Percentiles rank a stretch among this genome's conserved stretches.
Evolutionary conservation across 2,888 invertebrate genomes (phyloP).

Genomic region (Heliconius hortense): DNA sequence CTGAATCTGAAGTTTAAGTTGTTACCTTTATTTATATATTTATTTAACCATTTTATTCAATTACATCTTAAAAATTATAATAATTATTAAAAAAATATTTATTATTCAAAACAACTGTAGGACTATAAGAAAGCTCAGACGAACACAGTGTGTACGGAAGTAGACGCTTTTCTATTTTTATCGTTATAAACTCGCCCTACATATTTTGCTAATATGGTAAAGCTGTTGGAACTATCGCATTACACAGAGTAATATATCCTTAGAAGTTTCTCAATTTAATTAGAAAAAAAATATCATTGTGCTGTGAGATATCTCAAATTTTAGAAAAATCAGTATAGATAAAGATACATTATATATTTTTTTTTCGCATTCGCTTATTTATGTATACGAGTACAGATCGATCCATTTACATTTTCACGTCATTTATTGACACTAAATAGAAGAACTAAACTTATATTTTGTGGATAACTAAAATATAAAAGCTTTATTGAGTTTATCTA

Average conservation of each 20-base stretch:
- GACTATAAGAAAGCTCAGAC: neutral
- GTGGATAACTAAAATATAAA: too few relatives aligned
- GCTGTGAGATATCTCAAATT: neutral
- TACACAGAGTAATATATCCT: neutral
- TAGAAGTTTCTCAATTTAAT: neutral
- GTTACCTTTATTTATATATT: too few relatives aligned
- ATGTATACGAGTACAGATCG: too few relatives aligned
- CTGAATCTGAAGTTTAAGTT: too few relatives aligned
- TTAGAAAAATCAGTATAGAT: neutral
- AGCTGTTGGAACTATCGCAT: neutral
- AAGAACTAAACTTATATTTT: too few relatives aligned
- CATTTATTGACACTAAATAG: too few relatives aligned
- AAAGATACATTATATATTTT: too few relatives aligned
- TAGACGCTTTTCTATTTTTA: neutral
- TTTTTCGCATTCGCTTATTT: too few relatives aligned
- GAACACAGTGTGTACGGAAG: slow-evolving; percentile 1
- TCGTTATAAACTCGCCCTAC: slow-evolving; percentile 10
- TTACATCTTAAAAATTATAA: neutral
- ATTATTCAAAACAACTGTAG: neutral
- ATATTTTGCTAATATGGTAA: neutral
- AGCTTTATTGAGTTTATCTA: neutral
- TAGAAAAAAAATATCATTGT: neutral
- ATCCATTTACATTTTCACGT: too few relatives aligned
- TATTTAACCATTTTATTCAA: too few relatives aligned
- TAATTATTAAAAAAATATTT: neutral